Conservation (phyloP, 2,113 vertebrate genomes). For the Neomonachus schauinslandi region DNA sequence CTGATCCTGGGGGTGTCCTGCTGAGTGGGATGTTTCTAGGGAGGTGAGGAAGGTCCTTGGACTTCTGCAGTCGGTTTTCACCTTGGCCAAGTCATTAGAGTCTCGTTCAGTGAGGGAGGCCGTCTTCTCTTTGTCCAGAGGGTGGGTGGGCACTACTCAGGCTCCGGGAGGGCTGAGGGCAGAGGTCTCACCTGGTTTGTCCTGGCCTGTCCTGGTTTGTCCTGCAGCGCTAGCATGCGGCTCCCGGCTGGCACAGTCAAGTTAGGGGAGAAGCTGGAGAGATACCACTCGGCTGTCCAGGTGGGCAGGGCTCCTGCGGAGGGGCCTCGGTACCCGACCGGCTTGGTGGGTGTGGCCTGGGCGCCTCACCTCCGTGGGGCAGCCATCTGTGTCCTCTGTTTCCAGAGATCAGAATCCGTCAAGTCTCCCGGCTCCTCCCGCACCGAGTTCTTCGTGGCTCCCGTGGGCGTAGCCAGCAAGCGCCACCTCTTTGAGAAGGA, state of each 20-base stretch:
- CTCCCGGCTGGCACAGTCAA: slow-evolving; percentile 86
- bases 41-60: too few species aligned
- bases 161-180: rapidly evolving
- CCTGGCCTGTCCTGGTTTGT: not conserved
- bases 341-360: rapidly evolving
- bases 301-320: slow-evolving; percentile 70
- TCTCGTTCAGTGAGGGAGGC: not conserved
- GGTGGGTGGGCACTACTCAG: not conserved
- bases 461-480: slow-evolving; percentile 93
- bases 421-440: slow-evolving; percentile 84
- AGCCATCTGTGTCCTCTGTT: not conserved
- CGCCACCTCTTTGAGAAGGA: slow-evolving; percentile 92
- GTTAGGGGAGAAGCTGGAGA: slow-evolving; percentile 94
- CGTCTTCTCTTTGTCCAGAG: not conserved
- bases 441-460: slow-evolving; percentile 85
- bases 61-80: not conserved
- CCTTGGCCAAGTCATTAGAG: rapidly evolving
- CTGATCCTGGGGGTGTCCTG: not conserved
- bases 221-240: slow-evolving; percentile 86
- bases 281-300: slow-evolving; percentile 92
- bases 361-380: rapidly evolving
- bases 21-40: rapidly evolving
- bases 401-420: slow-evolving; percentile 88
- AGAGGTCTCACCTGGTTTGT: not conserved
- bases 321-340: rapidly evolving